phyloP scores from a whole-genome alignment of 2,888 invertebrate genomes.

The Eupithecia inturbata region DNA sequence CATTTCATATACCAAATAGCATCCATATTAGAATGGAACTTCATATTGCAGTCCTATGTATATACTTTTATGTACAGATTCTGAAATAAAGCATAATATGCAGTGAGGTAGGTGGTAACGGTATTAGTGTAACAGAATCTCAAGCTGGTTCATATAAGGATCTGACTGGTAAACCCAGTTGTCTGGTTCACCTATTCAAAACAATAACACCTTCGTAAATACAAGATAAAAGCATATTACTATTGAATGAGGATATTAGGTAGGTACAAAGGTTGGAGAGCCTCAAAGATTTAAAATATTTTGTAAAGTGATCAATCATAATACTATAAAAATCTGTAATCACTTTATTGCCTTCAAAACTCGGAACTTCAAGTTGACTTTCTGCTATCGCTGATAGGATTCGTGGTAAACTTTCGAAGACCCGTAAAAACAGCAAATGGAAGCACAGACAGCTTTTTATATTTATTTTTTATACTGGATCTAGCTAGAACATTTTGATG shows the following conservation, averaged over 20 bases:
- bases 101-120: background rate
- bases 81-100: background rate
- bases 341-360: no score
- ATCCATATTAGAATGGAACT: constrained; percentile 43
- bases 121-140: background rate
- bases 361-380: no score
- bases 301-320: no score
- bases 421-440: no score
- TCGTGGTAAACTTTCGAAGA: no score
- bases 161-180: background rate
- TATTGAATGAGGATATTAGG: background rate
- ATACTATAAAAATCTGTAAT: no score
- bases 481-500: no score
- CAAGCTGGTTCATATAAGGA: background rate
- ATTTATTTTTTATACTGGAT: no score
- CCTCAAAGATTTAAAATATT: no score
- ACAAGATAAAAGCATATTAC: background rate
- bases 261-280: background rate
- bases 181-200: background rate
- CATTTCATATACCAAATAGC: constrained; percentile 66
- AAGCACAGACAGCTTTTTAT: no score
- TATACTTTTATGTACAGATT: background rate
- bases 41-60: constrained; percentile 54
- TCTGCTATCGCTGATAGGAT: no score
- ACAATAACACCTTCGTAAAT: background rate